phyloP scores from a whole-genome alignment of 2,888 invertebrate genomes.

The Sepiola atlantica region DNA sequence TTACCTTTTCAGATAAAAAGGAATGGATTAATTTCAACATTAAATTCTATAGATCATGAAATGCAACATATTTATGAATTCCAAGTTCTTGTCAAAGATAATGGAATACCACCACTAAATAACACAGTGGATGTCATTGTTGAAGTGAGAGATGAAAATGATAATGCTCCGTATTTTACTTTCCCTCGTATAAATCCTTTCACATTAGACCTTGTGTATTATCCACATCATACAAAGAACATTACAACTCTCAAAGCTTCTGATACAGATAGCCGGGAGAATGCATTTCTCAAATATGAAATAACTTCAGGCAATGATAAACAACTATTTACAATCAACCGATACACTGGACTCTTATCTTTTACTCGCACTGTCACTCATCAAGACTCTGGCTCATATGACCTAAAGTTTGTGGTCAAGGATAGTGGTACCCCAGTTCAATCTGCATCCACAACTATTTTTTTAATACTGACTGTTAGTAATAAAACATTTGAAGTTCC shows the following conservation, averaged over 20 bases:
- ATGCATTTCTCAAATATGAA: neutral
- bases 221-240: neutral
- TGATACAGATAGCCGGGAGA: neutral
- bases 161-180: neutral
- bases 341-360: neutral
- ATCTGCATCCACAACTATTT: neutral
- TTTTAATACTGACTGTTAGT: neutral
- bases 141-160: neutral
- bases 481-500: neutral
- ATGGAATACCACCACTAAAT: slow-evolving; percentile 1
- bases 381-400: slow-evolving; percentile 6
- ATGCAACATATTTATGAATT: neutral
- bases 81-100: neutral
- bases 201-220: neutral
- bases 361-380: neutral
- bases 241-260: neutral
- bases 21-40: slow-evolving; percentile 32
- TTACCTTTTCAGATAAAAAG: neutral
- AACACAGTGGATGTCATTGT: neutral
- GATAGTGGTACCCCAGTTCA: neutral
- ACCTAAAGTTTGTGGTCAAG: neutral
- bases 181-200: neutral
- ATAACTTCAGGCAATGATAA: neutral
- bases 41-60: slow-evolving; percentile 13
- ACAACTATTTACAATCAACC: neutral